Conservation (phyloP, 2,888 invertebrate genomes). For the Xylota segnis region DNA sequence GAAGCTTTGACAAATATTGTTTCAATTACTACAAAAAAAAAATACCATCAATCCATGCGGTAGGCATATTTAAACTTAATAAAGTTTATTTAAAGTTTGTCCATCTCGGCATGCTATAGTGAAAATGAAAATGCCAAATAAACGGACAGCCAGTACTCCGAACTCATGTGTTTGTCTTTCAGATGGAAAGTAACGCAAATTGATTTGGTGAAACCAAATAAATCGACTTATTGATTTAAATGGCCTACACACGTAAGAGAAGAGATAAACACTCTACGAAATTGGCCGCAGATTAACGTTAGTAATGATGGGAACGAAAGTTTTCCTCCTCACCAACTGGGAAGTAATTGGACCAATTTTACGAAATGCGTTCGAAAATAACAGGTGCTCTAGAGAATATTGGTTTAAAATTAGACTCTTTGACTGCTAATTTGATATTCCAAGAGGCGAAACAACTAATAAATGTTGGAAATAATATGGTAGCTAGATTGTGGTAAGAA, state of each 20-base stretch:
- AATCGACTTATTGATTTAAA: slow-evolving; percentile 54
- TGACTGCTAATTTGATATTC: slow-evolving; percentile 16
- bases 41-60: slow-evolving; percentile 37
- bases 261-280: slow-evolving; percentile 8
- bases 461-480: slow-evolving; percentile 20
- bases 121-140: slow-evolving; percentile 71
- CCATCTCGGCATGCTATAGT: slow-evolving; percentile 56
- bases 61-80: slow-evolving; percentile 59
- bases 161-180: slow-evolving; percentile 53
- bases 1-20: slow-evolving; percentile 76
- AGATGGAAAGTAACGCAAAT: slow-evolving; percentile 56
- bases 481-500: background rate
- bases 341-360: slow-evolving; percentile 54
- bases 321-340: slow-evolving; percentile 2
- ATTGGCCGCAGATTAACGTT: slow-evolving; percentile 24
- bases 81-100: slow-evolving; percentile 69
- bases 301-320: slow-evolving; percentile 58
- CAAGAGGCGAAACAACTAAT: slow-evolving; percentile 17
- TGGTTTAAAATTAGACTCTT: slow-evolving; percentile 24
- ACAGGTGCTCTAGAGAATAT: slow-evolving; percentile 39
- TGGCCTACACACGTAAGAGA: background rate
- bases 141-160: slow-evolving; percentile 45
- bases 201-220: slow-evolving; percentile 55
- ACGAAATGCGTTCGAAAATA: slow-evolving; percentile 26
- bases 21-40: slow-evolving; percentile 69